phyloP scores from a whole-genome alignment of 2,797 vertebrate genomes.

The Aulostomus chinensis region DNA sequence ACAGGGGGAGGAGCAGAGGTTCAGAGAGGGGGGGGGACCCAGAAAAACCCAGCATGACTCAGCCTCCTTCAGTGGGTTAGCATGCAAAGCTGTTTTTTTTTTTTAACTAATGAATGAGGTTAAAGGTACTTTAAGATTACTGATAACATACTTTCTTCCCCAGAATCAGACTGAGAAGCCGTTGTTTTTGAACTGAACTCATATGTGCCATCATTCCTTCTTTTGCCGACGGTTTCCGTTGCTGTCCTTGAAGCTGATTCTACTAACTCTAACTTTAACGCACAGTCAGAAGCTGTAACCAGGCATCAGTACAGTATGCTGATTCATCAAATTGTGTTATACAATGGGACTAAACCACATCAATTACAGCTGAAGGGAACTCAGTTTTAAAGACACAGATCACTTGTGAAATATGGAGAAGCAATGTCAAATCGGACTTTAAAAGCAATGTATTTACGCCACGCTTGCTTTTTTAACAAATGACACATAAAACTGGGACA shows the following conservation, averaged over 20 bases:
- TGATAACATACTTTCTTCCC: neutral
- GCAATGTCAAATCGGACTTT: constrained; percentile 30
- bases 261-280: neutral
- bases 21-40: constrained; percentile 71
- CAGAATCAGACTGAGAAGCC: no score
- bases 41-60: constrained; percentile 71
- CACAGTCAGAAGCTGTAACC: neutral
- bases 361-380: neutral
- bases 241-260: neutral
- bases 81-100: constrained; percentile 42
- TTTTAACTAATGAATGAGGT: constrained; percentile 15
- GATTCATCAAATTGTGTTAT: neutral
- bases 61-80: constrained; percentile 56
- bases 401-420: no score
- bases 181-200: no score
- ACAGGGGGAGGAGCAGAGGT: constrained; percentile 73
- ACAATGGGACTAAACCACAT: neutral
- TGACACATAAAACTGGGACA: constrained; percentile 28
- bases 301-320: neutral
- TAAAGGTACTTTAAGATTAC: constrained; percentile 4
- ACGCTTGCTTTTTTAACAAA: constrained; percentile 7
- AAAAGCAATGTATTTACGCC: neutral
- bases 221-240: no score
- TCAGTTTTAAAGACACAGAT: no score
- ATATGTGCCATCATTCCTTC: no score